Conservation (phyloP, 2,888 invertebrate species). For the Tetrapedia diversipes region DNA sequence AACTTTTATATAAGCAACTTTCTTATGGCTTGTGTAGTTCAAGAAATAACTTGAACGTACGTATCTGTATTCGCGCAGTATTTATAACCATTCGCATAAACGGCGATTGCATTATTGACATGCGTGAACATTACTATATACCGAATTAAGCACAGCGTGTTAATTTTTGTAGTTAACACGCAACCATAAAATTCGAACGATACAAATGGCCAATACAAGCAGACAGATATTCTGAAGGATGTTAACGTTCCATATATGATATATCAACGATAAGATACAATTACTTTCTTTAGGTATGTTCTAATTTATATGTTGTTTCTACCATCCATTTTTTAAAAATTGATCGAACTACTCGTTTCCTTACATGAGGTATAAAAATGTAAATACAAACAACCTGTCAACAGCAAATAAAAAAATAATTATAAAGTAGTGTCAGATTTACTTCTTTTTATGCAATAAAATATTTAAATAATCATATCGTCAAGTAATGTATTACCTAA, state of each 20-base stretch:
- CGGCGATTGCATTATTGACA: conserved; percentile 11
- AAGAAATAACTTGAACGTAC: not conserved
- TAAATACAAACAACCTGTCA: not conserved
- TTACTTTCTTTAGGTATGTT: too few species aligned
- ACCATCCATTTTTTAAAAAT: not conserved
- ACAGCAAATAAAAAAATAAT: not conserved
- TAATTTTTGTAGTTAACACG: conserved; percentile 37
- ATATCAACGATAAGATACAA: conserved; percentile 28
- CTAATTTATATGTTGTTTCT: conserved; percentile 1
- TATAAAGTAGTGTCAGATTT: too few species aligned
- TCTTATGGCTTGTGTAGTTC: not conserved
- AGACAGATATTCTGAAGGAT: not conserved
- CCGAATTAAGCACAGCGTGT: not conserved
- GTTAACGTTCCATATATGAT: conserved; percentile 12
- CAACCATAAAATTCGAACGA: conserved; percentile 34
- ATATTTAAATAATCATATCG: not conserved
- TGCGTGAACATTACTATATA: not conserved
- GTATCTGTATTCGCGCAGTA: not conserved
- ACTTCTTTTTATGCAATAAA: not conserved
- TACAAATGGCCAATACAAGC: conserved; percentile 25
- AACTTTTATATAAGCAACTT: conserved; percentile 6
- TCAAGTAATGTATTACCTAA: too few species aligned
- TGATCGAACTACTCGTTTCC: not conserved
- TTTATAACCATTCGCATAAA: conserved; percentile 16
- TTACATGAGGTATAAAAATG: not conserved